Evolutionary conservation across 2,113 vertebrate genomes (phyloP), one percentile per base, ranked within the genome.

Genomic region (Pterocles burchelli): DNA sequence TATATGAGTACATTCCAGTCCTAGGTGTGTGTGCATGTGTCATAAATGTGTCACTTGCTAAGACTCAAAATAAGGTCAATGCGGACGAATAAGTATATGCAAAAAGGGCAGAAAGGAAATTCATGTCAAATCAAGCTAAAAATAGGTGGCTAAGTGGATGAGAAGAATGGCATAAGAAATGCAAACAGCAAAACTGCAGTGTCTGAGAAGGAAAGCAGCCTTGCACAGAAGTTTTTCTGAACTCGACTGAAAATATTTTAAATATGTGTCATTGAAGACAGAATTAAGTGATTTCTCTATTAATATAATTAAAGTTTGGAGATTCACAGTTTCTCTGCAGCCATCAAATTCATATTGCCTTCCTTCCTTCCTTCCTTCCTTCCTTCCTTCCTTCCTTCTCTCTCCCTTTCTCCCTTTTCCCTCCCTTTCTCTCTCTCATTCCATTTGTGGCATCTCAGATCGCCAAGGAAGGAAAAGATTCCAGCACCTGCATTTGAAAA

Each of bases 21-120:
- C 65, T 77, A 33, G 67, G 61, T 54, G 63, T 83, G 45, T 0
- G 11, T 63, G 55, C 41, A 24, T 71, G 48, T 92, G 41, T 92
- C 52, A 2, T 20, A 87, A 84, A 33, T 26, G 48, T 92, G 85
- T 94, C 78, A 81, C 78, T 83, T 58, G 87, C 75, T 95, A 80
- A 93, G 85, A 91, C 75, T 89, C 85, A 94, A 93, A 97, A 91
- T 76, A 90, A 97, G 93, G 93, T 97, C 92, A 97, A 49, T 72
- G 55, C 73, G 88, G 90, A 94, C 96, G 93, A 94, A 41, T 57
- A 94, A 95, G 36, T 89, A 71, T 86, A 78, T 96, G 82, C 24
- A 18, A 94, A 96, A 91, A 93, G 66, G 38, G 33, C 77, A 91
- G 45, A 65, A 86, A 94, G 74, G 29, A 94, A 83, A 54, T 93